These are phyloP conservation scores for Callionymus lyra DNA, from an alignment of 2,113 vertebrate genomes.

Conservation along the genomic window DNA sequence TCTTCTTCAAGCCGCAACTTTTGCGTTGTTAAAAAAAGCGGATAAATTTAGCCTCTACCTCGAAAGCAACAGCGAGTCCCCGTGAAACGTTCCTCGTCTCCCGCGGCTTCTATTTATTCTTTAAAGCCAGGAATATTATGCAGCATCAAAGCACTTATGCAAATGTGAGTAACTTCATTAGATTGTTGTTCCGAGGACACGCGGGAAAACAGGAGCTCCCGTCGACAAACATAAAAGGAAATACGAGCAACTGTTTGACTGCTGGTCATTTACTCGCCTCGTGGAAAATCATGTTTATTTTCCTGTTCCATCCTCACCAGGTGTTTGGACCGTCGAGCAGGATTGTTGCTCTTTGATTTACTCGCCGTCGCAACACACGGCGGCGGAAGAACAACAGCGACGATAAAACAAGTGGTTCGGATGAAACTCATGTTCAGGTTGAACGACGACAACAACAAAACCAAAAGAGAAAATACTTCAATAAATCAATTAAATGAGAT, in stretches of 20 bases:
- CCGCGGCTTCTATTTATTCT: conserved; percentile 54
- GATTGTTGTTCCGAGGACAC: conserved; percentile 25
- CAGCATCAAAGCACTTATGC: conserved; percentile 58
- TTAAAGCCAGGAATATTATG: conserved; percentile 48
- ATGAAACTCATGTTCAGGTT: too few relatives aligned
- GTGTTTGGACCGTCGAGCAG: too few relatives aligned
- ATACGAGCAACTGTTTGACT: conserved; percentile 33
- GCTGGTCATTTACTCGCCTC: conserved; percentile 40
- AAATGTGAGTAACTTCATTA: conserved; percentile 24
- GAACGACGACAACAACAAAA: conserved; percentile 1
- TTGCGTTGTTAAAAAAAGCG: conserved; percentile 21
- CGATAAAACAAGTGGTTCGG: too few relatives aligned
- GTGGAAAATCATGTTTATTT: too few relatives aligned
- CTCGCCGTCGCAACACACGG: conserved; percentile 6
- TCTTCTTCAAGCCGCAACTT: too few relatives aligned
- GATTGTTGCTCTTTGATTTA: conserved; percentile 23
- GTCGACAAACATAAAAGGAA: conserved; percentile 38
- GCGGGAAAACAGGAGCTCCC: conserved; percentile 14
- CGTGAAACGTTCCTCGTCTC: conserved; percentile 35
- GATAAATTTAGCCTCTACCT: conserved; percentile 51
- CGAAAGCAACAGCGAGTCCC: conserved; percentile 47
- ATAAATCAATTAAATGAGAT: too few relatives aligned
- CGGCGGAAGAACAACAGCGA: conserved; percentile 18
- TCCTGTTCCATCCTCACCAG: too few relatives aligned
- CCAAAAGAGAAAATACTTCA: neutral